phyloP scores from a whole-genome alignment of 2,113 vertebrate species.

The Cranoglanis bouderius region DNA sequence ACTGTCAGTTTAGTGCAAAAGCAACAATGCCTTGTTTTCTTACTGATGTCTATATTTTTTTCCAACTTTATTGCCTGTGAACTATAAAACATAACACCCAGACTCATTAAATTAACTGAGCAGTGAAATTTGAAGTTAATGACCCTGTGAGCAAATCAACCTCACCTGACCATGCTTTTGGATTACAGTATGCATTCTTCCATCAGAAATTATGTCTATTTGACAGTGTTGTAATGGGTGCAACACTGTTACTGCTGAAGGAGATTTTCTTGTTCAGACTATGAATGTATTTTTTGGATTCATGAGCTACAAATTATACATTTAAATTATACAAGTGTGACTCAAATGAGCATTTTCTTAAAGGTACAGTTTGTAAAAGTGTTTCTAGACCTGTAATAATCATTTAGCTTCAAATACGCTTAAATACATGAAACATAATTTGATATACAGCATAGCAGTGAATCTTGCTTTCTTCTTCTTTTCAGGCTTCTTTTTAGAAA shows the following conservation, averaged over 20 bases:
- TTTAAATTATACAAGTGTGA: not conserved
- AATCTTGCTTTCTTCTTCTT: not conserved
- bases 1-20: not conserved
- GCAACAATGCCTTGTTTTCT: slow-evolving; percentile 3
- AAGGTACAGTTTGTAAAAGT: not conserved
- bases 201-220: not conserved
- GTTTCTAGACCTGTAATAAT: not conserved
- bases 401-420: not conserved
- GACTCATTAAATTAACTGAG: slow-evolving; percentile 35
- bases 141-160: slow-evolving; percentile 23
- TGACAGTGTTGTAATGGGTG: not conserved
- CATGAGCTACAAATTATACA: not conserved
- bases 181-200: not conserved
- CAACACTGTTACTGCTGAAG: not conserved
- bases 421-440: not conserved
- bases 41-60: slow-evolving; percentile 28
- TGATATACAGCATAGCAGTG: not conserved
- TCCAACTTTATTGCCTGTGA: slow-evolving; percentile 25
- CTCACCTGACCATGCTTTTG: slow-evolving; percentile 29
- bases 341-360: not conserved
- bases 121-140: slow-evolving; percentile 22
- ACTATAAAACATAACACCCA: slow-evolving; percentile 19
- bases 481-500: not conserved
- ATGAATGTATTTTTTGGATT: not conserved
- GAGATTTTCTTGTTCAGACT: not conserved